Base-by-base conservation (phyloP, 2,797 vertebrate species). In the Spizella passerina region DNA sequence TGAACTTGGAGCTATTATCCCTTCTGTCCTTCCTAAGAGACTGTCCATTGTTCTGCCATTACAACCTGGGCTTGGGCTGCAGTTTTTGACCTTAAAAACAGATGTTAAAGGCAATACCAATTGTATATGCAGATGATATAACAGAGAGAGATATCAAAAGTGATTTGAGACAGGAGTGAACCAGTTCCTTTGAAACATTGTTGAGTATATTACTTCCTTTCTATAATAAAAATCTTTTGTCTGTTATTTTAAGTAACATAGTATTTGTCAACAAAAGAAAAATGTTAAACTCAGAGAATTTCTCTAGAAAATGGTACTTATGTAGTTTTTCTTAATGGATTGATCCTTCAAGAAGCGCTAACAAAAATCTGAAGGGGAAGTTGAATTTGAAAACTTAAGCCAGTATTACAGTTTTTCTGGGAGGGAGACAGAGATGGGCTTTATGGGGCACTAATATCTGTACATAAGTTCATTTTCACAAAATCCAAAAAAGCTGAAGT, bases 361-460 rank as follows among this genome's bases (percentile, higher is more conserved):
- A 52, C 20, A 50, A 66, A 90, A 89, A 84, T 81, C 72, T 91
- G 73, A 82, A 87, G 39, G 60, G 24, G 60, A 90, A 89, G 65
- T 60, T 83, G 93, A 53, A 91, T 90, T 90, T 88, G 77, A 91
- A 91, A 89, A 82, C 52, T 85, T 94, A 88, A 63, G 53, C 12
- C 8, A 49, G 38, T 94, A 16, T 78, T 88, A 46, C 39, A 72
- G 26, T 85, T 95, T 87, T 87, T 86, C 32, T 47, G 81, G 36
- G 89, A 70, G 47, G 59, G 34, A 61, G 49, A 22, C 36, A 68
- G 36, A 21, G 23, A 34, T 86, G 32, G 56, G 36, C n/a, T 65
- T 84, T 90, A 56, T 77, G 59, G 53, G 38, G 8, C 30, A 19
- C 71, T 73, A 86, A 39, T 61, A 70, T 69, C 69, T 81, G 29